Base-by-base conservation (phyloP, 2,888 invertebrate genomes). In the Hydrotaea cyrtoneurina region DNA sequence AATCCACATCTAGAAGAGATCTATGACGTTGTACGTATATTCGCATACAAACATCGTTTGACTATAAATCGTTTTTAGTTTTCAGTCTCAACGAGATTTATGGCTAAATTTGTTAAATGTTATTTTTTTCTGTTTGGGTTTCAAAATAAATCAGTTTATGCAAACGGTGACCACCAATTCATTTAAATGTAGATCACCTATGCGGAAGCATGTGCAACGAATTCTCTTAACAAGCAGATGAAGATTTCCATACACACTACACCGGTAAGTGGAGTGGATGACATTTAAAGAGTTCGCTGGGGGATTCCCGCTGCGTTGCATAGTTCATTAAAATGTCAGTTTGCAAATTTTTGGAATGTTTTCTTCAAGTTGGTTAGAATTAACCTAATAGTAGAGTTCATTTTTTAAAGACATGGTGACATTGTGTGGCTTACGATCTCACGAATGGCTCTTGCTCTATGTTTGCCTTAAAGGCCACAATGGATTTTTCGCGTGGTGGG, bases 141-240 rank as follows among this genome's bases (percentile, higher is more conserved):
- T 15, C 7, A 43, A 43, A 43, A 10, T 10, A 50, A 50, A 13
- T 50, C 50, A 50, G 50, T 50, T 50, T 50, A 8, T 50, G 8
- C n/a, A n/a, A 2, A n/a, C 13, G 7, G 50, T n/a, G 50, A 50
- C n/a, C 13, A 50, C n/a, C 13, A 50, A 50, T 50, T 13, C 23
- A 59, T 59, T 59, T 8, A 59, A 59, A 59, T 59, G 21, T 10
- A 59, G 26, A 59, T 11, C 59, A 15, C 59, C 23, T 26, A 59
- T 59, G 59, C 26, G 59, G 59, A 59, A 59, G 23, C 59, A 59
- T 59, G 59, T 23, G 26, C 26, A 59, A 4, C 59, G 59, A 59
- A 59, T 59, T 59, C 15, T 3, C 15, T 55, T 55, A 17, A 21
- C 7, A 55, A 4, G 31, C 31, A 7, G 31, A 7, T 7, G 2